Base-by-base conservation (phyloP, 2,888 invertebrate genomes). In the Pyrocoelia pectoralis region DNA sequence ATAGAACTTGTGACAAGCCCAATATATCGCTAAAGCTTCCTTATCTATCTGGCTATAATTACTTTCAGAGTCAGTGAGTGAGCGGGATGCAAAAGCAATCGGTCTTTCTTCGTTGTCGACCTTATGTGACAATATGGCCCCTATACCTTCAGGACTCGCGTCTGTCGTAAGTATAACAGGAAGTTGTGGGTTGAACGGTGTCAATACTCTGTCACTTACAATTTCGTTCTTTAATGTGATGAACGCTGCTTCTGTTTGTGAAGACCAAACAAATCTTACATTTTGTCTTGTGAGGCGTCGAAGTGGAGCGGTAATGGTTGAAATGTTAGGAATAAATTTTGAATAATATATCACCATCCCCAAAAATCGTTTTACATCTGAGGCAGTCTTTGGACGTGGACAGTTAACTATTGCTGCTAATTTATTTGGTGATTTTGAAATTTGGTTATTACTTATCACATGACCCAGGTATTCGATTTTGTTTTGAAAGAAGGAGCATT, bases 221-320 rank as follows among this genome's bases (percentile, higher is more conserved):
- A 17, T 48, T 15, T 48, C 15, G 17, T 48, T 46, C 46, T 38
- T 17, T n/a, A 48, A 17, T 18, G n/a, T 48, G 17, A 19, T n/a
- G 41, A 48, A 46, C 29, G 43, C 29, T 46, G 15, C 9, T 56
- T 38, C 38, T 38, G 38, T 38, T 38, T 38, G 10, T 38, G 38
- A 38, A 2, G 38, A 38, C 38, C 38, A 38, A 8, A 38, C 10
- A 38, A 38, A 38, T 38, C 38, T 38, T 38, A 38, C 10, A 38
- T 38, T 38, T 38, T 38, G 38, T 38, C 38, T 38, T 38, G 38
- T 38, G 12, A 38, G 38, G 12, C 38, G 38, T 43, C 43, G 13
- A 6, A 43, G 15, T 15, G 9, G 15, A 15, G 13, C 13, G 9
- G 43, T 43, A 15, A 43, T 43, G 8, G 43, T 10, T 15, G 43